phyloP scores from a whole-genome alignment of 2,888 invertebrate species.

The Caprella mutica region DNA sequence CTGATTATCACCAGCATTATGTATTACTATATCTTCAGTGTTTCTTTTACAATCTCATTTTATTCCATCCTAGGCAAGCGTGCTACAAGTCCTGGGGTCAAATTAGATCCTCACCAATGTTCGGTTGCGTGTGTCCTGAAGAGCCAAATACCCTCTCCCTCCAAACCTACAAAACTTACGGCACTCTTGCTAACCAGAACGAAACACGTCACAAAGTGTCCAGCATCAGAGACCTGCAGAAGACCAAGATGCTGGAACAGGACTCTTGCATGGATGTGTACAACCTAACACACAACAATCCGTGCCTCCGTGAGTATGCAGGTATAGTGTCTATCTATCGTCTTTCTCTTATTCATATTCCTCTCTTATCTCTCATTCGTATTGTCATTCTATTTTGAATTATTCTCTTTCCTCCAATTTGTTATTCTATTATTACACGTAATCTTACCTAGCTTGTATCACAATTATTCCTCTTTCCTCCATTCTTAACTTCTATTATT shows the following conservation, averaged over 20 bases:
- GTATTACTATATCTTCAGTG: not conserved
- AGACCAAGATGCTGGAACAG: not conserved
- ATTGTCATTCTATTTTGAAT: too few relatives aligned
- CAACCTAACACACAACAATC: constrained; percentile 12
- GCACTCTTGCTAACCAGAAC: not conserved
- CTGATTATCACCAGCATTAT: not conserved
- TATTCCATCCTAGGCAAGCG: not conserved
- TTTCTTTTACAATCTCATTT: not conserved
- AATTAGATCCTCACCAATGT: constrained; percentile 4
- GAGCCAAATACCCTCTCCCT: constrained; percentile 1
- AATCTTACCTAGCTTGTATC: too few relatives aligned
- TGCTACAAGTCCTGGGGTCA: constrained; percentile 11
- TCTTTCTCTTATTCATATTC: not conserved
- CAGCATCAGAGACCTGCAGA: not conserved
- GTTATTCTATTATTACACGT: too few relatives aligned
- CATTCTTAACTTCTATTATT: too few relatives aligned
- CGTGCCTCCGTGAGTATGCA: constrained; percentile 11
- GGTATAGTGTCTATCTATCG: not conserved
- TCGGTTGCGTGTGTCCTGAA: constrained; percentile 8
- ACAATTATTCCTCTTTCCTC: too few relatives aligned
- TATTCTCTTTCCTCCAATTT: too few relatives aligned
- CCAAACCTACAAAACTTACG: not conserved
- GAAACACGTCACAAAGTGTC: not conserved
- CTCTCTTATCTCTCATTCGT: not conserved
- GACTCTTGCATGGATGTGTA: constrained; percentile 7